Evolutionary conservation across 2,797 vertebrate species (phyloP).

Genomic region (Phrynocephalus guinanensis): DNA sequence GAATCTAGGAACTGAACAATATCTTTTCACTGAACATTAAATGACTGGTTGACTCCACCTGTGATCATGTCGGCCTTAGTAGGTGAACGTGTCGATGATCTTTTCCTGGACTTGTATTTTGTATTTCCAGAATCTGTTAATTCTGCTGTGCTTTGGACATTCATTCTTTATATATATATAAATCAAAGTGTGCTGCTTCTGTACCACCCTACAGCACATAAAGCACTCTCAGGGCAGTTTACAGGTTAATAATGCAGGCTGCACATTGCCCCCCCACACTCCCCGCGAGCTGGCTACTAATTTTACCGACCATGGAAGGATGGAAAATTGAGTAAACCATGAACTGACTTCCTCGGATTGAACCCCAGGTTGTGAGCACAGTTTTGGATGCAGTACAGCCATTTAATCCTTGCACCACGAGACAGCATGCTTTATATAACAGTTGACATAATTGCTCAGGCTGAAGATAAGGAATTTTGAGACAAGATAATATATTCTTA

Average conservation of each 20-base stretch:
- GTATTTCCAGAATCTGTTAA: slow-evolving; percentile 9
- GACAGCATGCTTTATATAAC: slow-evolving; percentile 13
- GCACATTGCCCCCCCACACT: too few species aligned
- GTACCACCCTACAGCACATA: background rate
- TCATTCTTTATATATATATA: too few species aligned
- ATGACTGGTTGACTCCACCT: background rate
- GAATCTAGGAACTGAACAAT: background rate
- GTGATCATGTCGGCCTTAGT: background rate
- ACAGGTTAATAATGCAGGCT: too few species aligned
- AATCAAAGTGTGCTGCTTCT: background rate
- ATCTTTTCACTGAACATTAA: background rate
- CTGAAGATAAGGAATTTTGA: slow-evolving; percentile 3
- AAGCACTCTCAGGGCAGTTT: too few species aligned
- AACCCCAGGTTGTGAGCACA: too few species aligned
- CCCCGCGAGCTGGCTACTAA: too few species aligned
- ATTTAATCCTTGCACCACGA: too few species aligned
- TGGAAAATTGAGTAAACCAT: too few species aligned
- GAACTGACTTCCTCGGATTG: too few species aligned
- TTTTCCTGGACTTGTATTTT: background rate
- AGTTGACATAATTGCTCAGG: background rate
- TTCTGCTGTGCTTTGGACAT: background rate
- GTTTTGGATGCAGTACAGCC: too few species aligned
- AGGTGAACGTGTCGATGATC: background rate
- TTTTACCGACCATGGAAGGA: too few species aligned
- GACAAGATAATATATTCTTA: background rate